phyloP scores from a whole-genome alignment of 2,113 vertebrate species.

The Sprattus sprattus region DNA sequence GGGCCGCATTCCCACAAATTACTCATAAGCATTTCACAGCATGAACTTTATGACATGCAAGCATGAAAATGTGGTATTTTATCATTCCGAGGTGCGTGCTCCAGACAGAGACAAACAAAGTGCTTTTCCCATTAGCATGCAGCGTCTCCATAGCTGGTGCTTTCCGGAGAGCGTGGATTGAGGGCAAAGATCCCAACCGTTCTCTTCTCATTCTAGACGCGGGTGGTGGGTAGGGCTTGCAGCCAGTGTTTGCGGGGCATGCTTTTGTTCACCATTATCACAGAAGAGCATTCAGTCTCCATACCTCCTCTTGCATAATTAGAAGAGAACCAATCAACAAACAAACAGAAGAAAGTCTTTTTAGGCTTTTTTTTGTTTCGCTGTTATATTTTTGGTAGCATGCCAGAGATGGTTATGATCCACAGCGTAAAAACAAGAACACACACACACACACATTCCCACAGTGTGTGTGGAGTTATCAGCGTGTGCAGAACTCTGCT shows the following conservation, averaged over 20 bases:
- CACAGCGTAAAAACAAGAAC: not conserved
- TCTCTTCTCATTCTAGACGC: slow-evolving; percentile 29
- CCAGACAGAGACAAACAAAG: slow-evolving; percentile 54
- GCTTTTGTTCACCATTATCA: slow-evolving; percentile 27
- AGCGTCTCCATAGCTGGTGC: not conserved
- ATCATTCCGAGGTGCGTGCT: slow-evolving; percentile 50
- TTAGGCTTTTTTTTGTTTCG: not conserved
- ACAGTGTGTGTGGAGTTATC: not conserved
- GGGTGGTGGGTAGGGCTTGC: slow-evolving; percentile 1
- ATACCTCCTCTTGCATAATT: slow-evolving; percentile 34
- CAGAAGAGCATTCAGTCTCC: slow-evolving; percentile 34
- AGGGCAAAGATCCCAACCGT: slow-evolving; percentile 31
- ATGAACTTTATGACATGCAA: slow-evolving; percentile 54
- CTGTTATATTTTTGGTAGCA: not conserved
- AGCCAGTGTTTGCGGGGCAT: slow-evolving; percentile 19
- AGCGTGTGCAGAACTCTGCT: not conserved
- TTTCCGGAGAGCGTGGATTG: slow-evolving; percentile 24
- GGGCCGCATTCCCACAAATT: slow-evolving; percentile 41
- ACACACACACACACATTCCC: not conserved
- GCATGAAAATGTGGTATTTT: slow-evolving; percentile 53
- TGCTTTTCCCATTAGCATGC: slow-evolving; percentile 49
- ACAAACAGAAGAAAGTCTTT: not conserved
- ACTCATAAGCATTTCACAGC: slow-evolving; percentile 57
- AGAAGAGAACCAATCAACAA: slow-evolving; percentile 32
- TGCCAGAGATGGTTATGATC: not conserved